Conservation (phyloP, 1,140 invertebrate species). For the Drosophila saltans region DNA sequence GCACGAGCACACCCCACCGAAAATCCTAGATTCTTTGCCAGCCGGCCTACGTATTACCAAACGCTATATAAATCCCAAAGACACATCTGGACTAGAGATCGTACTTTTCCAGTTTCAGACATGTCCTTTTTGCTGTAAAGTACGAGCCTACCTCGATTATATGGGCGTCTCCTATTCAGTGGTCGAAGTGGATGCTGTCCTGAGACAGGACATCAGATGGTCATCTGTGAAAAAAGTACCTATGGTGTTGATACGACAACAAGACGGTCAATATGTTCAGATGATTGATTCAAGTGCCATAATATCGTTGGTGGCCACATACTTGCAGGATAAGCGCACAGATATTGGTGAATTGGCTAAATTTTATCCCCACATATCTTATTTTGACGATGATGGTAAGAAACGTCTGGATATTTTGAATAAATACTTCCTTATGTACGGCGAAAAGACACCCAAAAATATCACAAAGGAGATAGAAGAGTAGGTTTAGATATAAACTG, state of each 20-base stretch:
- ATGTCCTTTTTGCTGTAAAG: constrained; percentile 99
- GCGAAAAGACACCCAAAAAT: constrained; percentile 85
- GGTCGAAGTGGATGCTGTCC: constrained; percentile 94
- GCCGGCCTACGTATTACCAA: constrained; percentile 84
- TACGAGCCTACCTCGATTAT: constrained; percentile 96
- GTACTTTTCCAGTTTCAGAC: constrained; percentile 98
- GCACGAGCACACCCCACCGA: constrained; percentile 78
- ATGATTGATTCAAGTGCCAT: constrained; percentile 97
- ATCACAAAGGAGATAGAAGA: constrained; percentile 86
- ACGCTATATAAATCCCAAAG: constrained; percentile 87
- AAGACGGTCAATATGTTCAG: constrained; percentile 90
- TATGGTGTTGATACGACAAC: constrained; percentile 91
- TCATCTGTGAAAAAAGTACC: constrained; percentile 98
- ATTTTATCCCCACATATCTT: constrained; percentile 91
- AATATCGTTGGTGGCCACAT: constrained; percentile 93
- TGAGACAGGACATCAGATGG: constrained; percentile 96
- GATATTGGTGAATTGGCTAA: constrained; percentile 89
- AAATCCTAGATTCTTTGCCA: constrained; percentile 83
- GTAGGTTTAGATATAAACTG: constrained; percentile 84
- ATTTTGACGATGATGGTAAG: constrained; percentile 88
- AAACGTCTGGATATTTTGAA: constrained; percentile 93
- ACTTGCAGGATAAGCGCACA: constrained; percentile 87
- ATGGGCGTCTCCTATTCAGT: constrained; percentile 97
- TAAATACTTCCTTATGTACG: constrained; percentile 97
- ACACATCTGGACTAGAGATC: constrained; percentile 91